phyloP scores from a whole-genome alignment of 2,113 vertebrate species.

The Meleagris gallopavo region DNA sequence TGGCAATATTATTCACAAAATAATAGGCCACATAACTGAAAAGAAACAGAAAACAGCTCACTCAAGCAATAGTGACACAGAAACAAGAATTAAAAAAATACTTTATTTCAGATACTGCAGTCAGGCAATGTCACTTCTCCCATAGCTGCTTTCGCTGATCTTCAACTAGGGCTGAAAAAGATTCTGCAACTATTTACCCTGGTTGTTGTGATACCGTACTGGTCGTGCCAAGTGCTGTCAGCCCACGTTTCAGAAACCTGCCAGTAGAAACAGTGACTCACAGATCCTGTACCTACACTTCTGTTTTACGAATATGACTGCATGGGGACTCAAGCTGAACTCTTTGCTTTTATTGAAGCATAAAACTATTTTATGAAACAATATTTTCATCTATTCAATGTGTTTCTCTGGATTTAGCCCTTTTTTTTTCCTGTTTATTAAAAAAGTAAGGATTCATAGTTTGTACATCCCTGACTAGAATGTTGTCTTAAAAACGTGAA shows the following conservation, averaged over 20 bases:
- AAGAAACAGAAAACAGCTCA: background rate
- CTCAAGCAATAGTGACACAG: background rate
- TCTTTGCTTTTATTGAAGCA: background rate
- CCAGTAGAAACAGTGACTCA: slow-evolving; percentile 61
- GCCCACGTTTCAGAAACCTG: slow-evolving; percentile 46
- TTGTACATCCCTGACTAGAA: background rate
- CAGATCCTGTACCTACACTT: background rate
- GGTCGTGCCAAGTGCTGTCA: slow-evolving; percentile 19
- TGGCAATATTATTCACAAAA: background rate
- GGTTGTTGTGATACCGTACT: background rate
- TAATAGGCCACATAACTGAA: background rate
- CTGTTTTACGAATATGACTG: background rate
- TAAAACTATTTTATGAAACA: background rate
- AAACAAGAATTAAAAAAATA: background rate
- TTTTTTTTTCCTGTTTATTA: background rate
- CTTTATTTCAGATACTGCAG: background rate
- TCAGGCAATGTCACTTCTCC: background rate
- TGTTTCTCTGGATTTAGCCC: background rate
- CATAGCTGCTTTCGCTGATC: background rate
- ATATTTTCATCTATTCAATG: background rate
- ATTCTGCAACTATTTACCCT: background rate
- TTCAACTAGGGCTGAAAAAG: background rate
- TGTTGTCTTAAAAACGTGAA: background rate
- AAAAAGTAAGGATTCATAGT: background rate
- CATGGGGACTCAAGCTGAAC: background rate